These are phyloP conservation scores for Syritta pipiens DNA, from an alignment of 2,888 invertebrate genomes.

Conservation along the genomic window DNA sequence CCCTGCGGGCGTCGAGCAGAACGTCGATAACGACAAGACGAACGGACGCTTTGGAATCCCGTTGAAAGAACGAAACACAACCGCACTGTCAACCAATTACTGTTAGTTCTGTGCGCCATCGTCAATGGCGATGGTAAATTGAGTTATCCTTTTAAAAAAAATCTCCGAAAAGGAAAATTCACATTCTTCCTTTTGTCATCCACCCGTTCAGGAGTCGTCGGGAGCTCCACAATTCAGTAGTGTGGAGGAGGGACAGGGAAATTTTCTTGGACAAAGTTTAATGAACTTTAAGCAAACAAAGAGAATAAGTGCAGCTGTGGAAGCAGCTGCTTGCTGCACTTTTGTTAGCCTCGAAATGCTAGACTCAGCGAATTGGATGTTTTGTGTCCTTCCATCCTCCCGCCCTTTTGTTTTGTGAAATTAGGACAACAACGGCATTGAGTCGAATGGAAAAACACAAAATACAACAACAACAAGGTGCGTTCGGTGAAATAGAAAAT, in stretches of 20 bases:
- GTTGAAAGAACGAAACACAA: background rate
- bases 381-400: background rate
- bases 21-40: background rate
- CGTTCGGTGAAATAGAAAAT: no score
- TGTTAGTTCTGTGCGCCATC: slow-evolving; percentile 27
- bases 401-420: slow-evolving; percentile 13
- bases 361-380: background rate
- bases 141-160: slow-evolving; percentile 48
- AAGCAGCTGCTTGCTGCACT: slow-evolving; percentile 35
- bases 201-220: no score
- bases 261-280: slow-evolving; percentile 40
- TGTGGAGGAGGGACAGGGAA: background rate
- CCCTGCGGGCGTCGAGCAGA: background rate
- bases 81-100: slow-evolving; percentile 32
- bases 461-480: no score
- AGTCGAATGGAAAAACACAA: background rate
- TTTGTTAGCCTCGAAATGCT: slow-evolving; percentile 33
- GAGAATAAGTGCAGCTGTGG: slow-evolving; percentile 18
- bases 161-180: slow-evolving; percentile 23
- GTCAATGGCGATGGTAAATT: slow-evolving; percentile 34
- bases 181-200: background rate
- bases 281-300: slow-evolving; percentile 48
- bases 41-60: no score
- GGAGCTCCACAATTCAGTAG: background rate
- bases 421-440: slow-evolving; percentile 8